Base-by-base conservation (phyloP, 2,113 vertebrate genomes). In the Notiomystis cincta region DNA sequence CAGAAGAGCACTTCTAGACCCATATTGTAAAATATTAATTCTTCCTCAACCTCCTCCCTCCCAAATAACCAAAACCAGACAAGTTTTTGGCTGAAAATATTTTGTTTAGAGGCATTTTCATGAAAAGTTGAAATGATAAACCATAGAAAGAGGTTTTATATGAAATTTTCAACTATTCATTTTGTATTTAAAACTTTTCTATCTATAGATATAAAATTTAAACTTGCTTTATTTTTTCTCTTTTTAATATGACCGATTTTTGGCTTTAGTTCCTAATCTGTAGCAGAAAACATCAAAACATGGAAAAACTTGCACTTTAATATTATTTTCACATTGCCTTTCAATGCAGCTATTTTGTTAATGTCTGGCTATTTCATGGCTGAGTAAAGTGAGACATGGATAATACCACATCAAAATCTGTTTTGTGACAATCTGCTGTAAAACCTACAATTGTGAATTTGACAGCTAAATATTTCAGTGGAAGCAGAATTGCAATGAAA, bases 1-100 rank as follows among this genome's bases (percentile, higher is more conserved):
- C 92, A 96, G 90, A 96, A 93, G 58, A 86, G 27, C 27, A 22
- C 33, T 95, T 88, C 58, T 90, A 90, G 53, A 76, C 62, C 28
- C 75, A 42, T 92, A 92, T 72, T 96, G 96, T 95, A 96, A 93
- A 93, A 65, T 88, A 45, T 90, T 88, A 94, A 93, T 97, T 93
- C 85, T 94, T 93, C 82, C n/a, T 80, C 82, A 82, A 82, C 45
- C 42, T 93, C 93, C 60, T 93, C 89, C 95, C 82, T 86, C 47
- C 35, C 35, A 66, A 93, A 69, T 95, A 95, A 93, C 71, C 54
- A 93, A 93, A 97, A 92, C 80, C 93, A 95, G 94, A 94, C 71
- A 78, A 90, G 21, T 30, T 80, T 93, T 77, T 80, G 50, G 28
- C 19, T 81, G 72, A 87, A 90, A 92, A 78, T 69, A 21, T 81